A percentile compares a stretch with the other conserved stretches of the same genome.
Evolutionary conservation across 37 sponge, comb jelly and placozoan genomes (phyloP).

Genomic region (Mnemiopsis leidyi): DNA sequence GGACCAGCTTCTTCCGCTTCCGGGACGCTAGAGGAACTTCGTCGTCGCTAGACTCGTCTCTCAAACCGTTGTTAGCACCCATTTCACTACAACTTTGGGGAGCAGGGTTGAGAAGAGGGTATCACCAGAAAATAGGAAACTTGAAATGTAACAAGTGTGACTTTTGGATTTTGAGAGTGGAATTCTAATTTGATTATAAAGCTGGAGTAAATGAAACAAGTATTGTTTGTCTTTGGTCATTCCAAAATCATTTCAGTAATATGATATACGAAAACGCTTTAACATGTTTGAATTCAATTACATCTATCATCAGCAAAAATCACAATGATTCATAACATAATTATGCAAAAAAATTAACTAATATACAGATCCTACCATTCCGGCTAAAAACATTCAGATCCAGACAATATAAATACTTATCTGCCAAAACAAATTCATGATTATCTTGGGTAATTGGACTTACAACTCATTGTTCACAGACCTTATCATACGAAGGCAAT

Average conservation of each 20-base stretch:
- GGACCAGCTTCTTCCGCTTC: conserved; percentile 55
- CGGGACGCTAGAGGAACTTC: conserved; percentile 62
- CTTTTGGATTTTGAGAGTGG: neutral
- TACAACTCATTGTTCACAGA: no score
- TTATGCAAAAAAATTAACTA: neutral
- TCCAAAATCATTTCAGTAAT: neutral
- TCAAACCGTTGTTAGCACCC: conserved; percentile 25
- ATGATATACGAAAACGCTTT: neutral
- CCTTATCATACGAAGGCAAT: no score
- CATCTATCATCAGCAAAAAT: neutral
- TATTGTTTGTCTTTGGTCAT: neutral
- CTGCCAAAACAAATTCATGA: neutral
- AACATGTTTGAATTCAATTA: neutral
- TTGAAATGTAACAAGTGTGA: neutral
- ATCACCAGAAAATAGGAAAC: neutral
- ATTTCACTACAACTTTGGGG: neutral
- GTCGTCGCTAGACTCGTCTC: conserved; percentile 54
- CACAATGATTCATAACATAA: neutral
- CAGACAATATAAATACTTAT: neutral
- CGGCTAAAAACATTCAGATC: neutral
- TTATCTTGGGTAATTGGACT: neutral
- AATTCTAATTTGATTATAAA: no score
- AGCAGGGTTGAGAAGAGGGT: neutral
- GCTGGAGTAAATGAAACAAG: neutral
- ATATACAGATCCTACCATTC: neutral